Percentiles rank a stretch among this genome's conserved stretches.
These are phyloP conservation scores for Coccyzus lansbergi DNA, from an alignment of 2,797 vertebrate species.

Conservation along the genomic window DNA sequence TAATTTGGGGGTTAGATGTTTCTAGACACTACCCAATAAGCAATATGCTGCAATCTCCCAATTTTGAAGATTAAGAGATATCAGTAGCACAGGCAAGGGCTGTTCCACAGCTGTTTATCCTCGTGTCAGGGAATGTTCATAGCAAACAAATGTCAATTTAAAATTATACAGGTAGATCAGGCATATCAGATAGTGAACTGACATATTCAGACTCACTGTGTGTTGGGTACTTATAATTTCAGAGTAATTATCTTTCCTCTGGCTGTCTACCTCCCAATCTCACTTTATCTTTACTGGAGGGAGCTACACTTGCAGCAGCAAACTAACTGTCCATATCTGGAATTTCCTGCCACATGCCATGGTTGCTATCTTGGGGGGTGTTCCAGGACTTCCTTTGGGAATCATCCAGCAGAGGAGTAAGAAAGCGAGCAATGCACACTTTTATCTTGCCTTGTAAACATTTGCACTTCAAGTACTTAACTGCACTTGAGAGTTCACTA, in stretches of 20 bases:
- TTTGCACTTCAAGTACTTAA: not conserved
- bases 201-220: not conserved
- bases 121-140: not conserved
- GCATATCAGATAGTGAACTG: not conserved
- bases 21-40: conserved; percentile 41
- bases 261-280: not conserved
- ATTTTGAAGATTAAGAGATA: conserved; percentile 6
- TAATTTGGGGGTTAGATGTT: conserved; percentile 36
- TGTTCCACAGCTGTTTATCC: conserved; percentile 25
- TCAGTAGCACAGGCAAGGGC: not conserved
- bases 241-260: not conserved
- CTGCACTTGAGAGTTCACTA: not conserved
- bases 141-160: not conserved
- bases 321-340: not conserved
- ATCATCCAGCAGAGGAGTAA: not conserved
- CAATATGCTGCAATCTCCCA: conserved; percentile 20
- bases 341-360: not conserved
- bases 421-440: not conserved
- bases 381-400: not conserved
- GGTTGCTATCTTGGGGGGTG: not conserved
- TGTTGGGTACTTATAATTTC: not conserved
- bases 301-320: not conserved
- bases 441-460: not conserved
- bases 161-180: not conserved
- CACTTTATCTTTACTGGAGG: not conserved